Conservation (phyloP, 2,113 vertebrate species). For the Cyanistes caeruleus region DNA sequence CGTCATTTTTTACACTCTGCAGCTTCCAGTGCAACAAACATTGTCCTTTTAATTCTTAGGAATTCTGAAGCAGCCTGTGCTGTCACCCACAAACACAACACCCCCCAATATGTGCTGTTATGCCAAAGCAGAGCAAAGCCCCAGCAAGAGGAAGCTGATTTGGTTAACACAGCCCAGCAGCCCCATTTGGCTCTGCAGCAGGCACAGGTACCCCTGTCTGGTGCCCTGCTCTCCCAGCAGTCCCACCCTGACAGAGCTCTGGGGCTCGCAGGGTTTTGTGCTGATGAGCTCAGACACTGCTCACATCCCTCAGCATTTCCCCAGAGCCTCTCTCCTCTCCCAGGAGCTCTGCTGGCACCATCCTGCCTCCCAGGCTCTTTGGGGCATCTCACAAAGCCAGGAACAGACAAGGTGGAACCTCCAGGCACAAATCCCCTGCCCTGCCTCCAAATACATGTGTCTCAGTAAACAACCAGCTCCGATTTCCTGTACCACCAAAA, state of each 20-base stretch:
- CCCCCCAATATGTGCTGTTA: accelerated
- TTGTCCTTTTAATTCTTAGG: accelerated
- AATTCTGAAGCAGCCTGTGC: neutral
- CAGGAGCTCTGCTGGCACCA: neutral
- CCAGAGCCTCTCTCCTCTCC: neutral
- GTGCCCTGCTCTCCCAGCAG: neutral
- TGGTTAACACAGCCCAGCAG: accelerated
- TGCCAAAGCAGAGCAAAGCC: neutral
- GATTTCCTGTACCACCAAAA: neutral
- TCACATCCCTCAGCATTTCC: neutral
- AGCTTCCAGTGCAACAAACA: neutral
- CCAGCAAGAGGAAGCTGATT: accelerated
- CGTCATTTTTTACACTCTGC: neutral
- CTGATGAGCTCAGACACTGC: neutral
- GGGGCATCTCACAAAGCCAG: neutral
- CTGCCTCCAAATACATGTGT: neutral
- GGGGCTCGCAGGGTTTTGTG: neutral
- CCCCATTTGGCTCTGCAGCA: accelerated
- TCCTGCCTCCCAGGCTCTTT: neutral
- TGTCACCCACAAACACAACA: neutral
- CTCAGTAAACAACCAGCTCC: neutral
- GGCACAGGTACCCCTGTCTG: accelerated
- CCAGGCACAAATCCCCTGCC: neutral
- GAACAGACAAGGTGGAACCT: neutral
- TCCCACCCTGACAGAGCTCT: neutral